Evolutionary conservation across 2,888 invertebrate genomes (phyloP).

Genomic region (Cosmopolites sordidus): DNA sequence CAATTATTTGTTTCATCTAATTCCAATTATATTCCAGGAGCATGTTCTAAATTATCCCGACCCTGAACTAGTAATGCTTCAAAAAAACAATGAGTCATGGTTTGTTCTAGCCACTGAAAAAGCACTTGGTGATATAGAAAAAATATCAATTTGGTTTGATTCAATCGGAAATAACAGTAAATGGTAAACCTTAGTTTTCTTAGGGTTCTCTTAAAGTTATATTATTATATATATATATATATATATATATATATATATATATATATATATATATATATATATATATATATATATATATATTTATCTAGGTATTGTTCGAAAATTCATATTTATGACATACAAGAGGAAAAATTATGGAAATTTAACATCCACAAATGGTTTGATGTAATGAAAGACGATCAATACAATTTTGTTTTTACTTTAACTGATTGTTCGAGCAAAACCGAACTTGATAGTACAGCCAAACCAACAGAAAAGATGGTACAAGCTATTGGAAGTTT

Average conservation of each 20-base stretch:
- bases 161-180: constrained; percentile 33
- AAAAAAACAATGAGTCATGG: constrained; percentile 34
- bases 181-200: constrained; percentile 35
- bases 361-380: constrained; percentile 33
- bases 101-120: constrained; percentile 35
- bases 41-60: constrained; percentile 40
- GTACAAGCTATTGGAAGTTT: constrained; percentile 4
- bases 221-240: no score
- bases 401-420: constrained; percentile 5
- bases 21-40: constrained; percentile 32
- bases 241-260: no score
- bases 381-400: constrained; percentile 15
- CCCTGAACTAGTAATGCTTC: constrained; percentile 33
- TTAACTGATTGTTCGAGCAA: background rate
- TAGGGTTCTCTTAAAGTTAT: no score
- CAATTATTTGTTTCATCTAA: no score
- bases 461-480: background rate
- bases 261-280: no score
- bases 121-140: constrained; percentile 33
- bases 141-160: constrained; percentile 37
- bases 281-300: no score
- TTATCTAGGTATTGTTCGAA: constrained; percentile 34
- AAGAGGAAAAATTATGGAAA: constrained; percentile 30
- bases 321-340: constrained; percentile 34
- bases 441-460: background rate